These are phyloP conservation scores for Myioborus miniatus DNA, from an alignment of 2,797 vertebrate genomes.

Conservation along the genomic window DNA sequence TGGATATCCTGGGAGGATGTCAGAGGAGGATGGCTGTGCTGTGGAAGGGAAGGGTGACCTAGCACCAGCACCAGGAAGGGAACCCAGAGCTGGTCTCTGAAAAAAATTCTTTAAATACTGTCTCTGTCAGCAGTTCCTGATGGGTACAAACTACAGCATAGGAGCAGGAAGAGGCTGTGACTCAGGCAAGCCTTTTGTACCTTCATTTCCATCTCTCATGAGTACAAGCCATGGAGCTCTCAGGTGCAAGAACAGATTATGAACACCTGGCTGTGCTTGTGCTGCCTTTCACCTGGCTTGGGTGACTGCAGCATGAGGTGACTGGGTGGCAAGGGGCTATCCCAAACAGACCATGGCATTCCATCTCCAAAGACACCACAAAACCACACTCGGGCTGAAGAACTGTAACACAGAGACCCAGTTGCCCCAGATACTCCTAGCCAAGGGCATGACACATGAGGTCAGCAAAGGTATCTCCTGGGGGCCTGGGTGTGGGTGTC, in stretches of 20 bases:
- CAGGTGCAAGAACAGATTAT: not conserved
- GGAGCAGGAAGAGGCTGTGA: not conserved
- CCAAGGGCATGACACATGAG: rapidly evolving
- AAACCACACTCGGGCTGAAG: not conserved
- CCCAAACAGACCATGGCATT: not conserved
- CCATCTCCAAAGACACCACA: not conserved
- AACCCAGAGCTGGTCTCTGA: not conserved
- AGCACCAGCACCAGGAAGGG: not conserved
- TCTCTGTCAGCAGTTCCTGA: not conserved
- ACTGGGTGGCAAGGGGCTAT: not conserved
- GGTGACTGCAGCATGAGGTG: not conserved
- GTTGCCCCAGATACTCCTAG: not conserved
- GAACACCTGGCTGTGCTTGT: not conserved
- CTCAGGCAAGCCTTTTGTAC: not conserved
- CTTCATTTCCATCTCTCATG: not conserved
- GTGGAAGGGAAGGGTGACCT: not conserved
- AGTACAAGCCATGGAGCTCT: not conserved
- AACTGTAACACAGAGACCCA: not conserved
- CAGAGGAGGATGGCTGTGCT: not conserved
- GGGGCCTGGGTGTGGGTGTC: not conserved
- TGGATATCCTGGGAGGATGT: not conserved
- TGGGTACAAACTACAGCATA: rapidly evolving
- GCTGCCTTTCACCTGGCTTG: not conserved
- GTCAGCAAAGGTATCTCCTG: not conserved
- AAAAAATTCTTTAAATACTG: not conserved